These are phyloP conservation scores for Mus spretus DNA, from an alignment of 2,797 vertebrate species.

Conservation along the genomic window DNA sequence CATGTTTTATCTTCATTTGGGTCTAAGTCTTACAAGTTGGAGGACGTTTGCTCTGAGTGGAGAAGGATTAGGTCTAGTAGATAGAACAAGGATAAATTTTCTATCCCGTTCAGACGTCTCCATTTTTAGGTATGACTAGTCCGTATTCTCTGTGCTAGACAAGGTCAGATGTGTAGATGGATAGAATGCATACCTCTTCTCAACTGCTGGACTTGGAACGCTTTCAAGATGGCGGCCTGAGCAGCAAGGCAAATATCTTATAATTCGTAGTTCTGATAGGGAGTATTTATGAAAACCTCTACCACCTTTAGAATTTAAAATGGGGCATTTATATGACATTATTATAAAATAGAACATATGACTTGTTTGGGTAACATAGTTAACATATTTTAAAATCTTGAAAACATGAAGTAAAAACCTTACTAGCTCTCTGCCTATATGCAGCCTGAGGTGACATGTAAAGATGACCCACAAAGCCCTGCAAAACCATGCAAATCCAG, in stretches of 20 bases:
- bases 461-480: not conserved
- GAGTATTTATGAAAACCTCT: not conserved
- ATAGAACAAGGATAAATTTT: not conserved
- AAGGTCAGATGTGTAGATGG: not conserved
- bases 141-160: not conserved
- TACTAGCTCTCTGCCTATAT: not conserved
- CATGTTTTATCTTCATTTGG: constrained; percentile 44
- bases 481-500: not conserved
- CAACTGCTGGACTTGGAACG: not conserved
- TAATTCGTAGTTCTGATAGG: not conserved
- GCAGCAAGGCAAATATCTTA: not conserved
- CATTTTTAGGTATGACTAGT: not conserved
- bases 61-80: not conserved
- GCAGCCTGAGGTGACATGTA: not conserved
- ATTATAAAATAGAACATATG: not conserved
- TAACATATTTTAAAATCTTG: not conserved
- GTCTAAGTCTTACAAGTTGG: constrained; percentile 8
- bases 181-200: not conserved
- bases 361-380: not conserved
- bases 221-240: not conserved
- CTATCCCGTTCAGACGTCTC: not conserved
- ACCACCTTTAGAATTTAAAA: not conserved
- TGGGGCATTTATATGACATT: not conserved
- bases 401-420: not conserved
- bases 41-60: not conserved